Evolutionary conservation across 1,140 invertebrate genomes (phyloP).

Genomic region (Manduca sexta): DNA sequence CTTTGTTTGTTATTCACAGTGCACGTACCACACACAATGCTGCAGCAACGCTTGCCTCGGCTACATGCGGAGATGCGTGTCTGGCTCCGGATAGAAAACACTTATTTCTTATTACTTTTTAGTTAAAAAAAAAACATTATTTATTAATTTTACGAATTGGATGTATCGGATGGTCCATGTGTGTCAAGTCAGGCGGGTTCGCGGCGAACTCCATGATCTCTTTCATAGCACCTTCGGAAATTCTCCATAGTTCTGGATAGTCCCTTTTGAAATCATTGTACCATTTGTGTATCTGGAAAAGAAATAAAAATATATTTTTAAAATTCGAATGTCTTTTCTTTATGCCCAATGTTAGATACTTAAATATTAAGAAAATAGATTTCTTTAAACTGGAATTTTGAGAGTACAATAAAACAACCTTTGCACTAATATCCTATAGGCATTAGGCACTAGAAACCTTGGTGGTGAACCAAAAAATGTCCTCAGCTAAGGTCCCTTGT

Average conservation of each 20-base stretch:
- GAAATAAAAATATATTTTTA: background rate
- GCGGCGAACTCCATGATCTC: constrained; percentile 78
- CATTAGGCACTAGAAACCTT: no score
- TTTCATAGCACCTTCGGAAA: constrained; percentile 77
- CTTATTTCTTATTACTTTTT: no score
- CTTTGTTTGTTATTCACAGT: constrained; percentile 30
- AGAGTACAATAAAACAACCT: no score
- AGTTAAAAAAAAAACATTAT: constrained; percentile 13
- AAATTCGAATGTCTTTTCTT: no score
- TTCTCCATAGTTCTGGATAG: constrained; percentile 80
- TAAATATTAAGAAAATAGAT: no score
- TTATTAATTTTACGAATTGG: constrained; percentile 70
- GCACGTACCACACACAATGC: constrained; percentile 54
- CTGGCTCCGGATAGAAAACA: constrained; percentile 7
- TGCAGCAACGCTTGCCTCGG: constrained; percentile 54
- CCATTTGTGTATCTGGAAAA: constrained; percentile 75
- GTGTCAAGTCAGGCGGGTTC: constrained; percentile 79
- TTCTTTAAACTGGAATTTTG: no score
- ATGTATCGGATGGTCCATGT: constrained; percentile 81
- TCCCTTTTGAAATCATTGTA: constrained; percentile 79
- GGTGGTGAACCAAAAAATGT: no score
- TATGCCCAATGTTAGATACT: no score
- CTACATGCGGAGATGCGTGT: constrained; percentile 59
- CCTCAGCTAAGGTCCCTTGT: no score
- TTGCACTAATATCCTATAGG: no score